Base-by-base conservation (phyloP, 2,113 vertebrate species). In the Hemicordylus capensis region DNA sequence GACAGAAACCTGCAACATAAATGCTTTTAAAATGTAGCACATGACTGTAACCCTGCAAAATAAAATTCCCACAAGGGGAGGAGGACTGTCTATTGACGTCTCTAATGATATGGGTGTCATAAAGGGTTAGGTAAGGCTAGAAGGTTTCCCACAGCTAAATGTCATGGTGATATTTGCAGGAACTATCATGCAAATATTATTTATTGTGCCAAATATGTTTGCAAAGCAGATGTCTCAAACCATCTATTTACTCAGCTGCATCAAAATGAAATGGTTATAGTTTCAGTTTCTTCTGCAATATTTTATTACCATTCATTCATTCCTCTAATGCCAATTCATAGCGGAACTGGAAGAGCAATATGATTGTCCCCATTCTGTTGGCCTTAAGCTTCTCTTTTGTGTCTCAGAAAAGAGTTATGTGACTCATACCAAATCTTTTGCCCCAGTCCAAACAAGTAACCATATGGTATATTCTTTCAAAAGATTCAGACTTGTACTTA, bases 201-300 rank as follows among this genome's bases (percentile, higher is more conserved):
- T 95, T 91, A 74, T 93, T 86, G 39, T 93, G 91, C 93, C 89
- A 94, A 90, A 93, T 89, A 85, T 58, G 85, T 93, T 95, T 94
- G 89, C 54, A 87, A 88, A 94, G 90, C 91, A 94, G 89, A 91
- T 91, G 87, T 89, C 91, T 92, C 87, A 86, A 28, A 69, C 70
- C 51, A 48, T 91, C 85, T 90, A 85, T 90, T 88, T 90, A 90
- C 86, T 88, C 88, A 83, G 73, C 84, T 83, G 87, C 84, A 80
- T 89, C 22, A 56, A 89, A 93, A 90, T 69, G 83, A 92, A 94
- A 84, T 2, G 81, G 76, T 85, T 92, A 84, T 76, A 79, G 67
- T 87, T 90, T 81, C 59, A 83, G 83, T 82, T 91, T 92, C 83
- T 82, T 54, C 85, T 92, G 85, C 90, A 85, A 48, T 7, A 67